These are phyloP conservation scores for Otus scops DNA, from an alignment of 2,797 vertebrate genomes.

Conservation along the genomic window DNA sequence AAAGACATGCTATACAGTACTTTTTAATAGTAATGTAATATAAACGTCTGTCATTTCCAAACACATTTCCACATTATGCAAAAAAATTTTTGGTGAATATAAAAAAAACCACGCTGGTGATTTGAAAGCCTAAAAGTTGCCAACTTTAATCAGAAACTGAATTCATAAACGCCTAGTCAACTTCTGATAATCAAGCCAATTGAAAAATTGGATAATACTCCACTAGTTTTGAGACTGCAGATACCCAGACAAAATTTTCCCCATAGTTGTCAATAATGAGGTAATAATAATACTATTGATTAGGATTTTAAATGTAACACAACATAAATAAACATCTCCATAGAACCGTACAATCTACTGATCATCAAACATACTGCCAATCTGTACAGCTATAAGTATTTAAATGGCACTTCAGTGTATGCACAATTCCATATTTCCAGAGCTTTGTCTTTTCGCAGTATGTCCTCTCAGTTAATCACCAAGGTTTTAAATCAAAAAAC, in stretches of 20 bases:
- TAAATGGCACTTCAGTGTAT: not conserved
- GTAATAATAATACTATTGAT: not conserved
- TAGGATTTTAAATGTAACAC: not conserved
- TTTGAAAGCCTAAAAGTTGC: not conserved
- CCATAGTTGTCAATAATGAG: not conserved
- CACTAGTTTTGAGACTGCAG: not conserved
- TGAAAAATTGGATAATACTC: not conserved
- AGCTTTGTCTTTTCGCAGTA: not conserved
- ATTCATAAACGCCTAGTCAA: not conserved
- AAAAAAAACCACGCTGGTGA: not conserved
- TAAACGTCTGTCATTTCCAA: not conserved
- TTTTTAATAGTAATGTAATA: not conserved
- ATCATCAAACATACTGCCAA: not conserved
- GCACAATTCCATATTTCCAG: not conserved
- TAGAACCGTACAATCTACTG: not conserved
- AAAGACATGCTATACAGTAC: not conserved
- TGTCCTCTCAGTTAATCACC: not conserved
- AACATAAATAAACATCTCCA: not conserved
- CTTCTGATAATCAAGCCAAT: not conserved
- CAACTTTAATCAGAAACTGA: not conserved
- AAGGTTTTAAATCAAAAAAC: not conserved
- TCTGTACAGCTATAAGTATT: not conserved
- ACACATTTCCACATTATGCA: not conserved
- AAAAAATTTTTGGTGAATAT: not conserved
- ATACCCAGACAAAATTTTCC: not conserved